Conservation (phyloP, 2,113 vertebrate species). For the Brienomyrus longianalis region DNA sequence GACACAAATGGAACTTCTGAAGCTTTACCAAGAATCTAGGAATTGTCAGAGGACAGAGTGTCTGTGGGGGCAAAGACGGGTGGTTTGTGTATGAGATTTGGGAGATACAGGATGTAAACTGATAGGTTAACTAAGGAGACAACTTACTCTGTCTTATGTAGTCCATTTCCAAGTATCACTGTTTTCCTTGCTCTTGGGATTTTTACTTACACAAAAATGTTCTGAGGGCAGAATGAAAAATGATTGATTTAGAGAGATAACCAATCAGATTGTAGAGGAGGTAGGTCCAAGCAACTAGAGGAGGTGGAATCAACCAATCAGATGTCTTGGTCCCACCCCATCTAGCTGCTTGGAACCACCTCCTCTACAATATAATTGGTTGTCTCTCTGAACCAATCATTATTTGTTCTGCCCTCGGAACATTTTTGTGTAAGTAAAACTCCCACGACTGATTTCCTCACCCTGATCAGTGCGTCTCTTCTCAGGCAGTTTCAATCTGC, state of each 20-base stretch:
- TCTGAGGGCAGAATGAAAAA: too few species aligned
- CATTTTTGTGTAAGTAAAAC: too few species aligned
- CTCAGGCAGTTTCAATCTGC: neutral
- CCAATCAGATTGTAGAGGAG: too few species aligned
- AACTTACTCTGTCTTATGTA: neutral
- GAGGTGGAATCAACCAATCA: too few species aligned
- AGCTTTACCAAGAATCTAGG: constrained; percentile 26
- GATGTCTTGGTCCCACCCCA: too few species aligned
- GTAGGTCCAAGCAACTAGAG: too few species aligned
- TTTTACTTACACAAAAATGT: too few species aligned
- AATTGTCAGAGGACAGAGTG: neutral
- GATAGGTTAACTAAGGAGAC: neutral
- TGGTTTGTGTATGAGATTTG: neutral
- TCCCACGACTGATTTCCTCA: neutral
- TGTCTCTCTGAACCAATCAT: too few species aligned
- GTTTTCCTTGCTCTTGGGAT: neutral
- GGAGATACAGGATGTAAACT: neutral
- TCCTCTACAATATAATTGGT: too few species aligned
- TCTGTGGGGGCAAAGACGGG: neutral
- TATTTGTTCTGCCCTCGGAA: too few species aligned
- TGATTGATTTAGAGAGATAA: too few species aligned
- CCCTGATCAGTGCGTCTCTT: neutral
- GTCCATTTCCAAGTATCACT: neutral
- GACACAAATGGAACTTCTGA: constrained; percentile 35
- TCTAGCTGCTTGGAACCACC: too few species aligned